Base-by-base conservation (phyloP, 2,888 invertebrate genomes). In the Caenorhabditis sp. region DNA sequence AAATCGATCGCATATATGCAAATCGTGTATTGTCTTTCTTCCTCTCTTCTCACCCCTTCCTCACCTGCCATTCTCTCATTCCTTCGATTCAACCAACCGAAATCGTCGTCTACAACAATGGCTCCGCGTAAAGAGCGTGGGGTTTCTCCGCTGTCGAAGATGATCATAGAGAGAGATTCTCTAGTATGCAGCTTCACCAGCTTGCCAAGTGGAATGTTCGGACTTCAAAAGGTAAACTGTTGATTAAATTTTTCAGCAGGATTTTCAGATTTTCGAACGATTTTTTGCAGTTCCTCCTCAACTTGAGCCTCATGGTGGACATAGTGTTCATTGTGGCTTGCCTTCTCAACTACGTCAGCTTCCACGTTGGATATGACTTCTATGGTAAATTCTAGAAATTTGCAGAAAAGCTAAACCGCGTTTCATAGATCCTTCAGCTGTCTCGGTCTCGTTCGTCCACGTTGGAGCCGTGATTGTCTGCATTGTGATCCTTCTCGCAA, bases 21-120 rank as follows among this genome's bases (percentile, higher is more conserved):
- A 79, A 79, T 79, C 70, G 70, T 64, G 63, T 61, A 79, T 79
- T 79, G 79, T 79, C 79, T 79, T 79, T 59, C 70, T 47, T 59
- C 70, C 19, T 44, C 56, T n/a, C 54, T 28, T 35, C n/a, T 24
- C 68, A 19, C 19, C 54, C 41, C 12, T 41, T 68, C 26, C 58
- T 54, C 64, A 14, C 49, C 38, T 38, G 7, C 38, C 58, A 35
- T 38, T 5, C 66, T 35, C 54, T 77, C 79, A 79, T 79, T 79
- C 56, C 79, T 79, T 47, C 64, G 44, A 63, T 70, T 61, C 24
- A 28, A 28, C 4, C 12, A 47, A 31, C 47, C 19, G 51, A 61
- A 58, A 54, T 26, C 26, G 51, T 19, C 24, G 19, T n/a, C 19
- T 2, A n/a, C 28, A 51, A 31, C 19, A 8, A 79, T 79, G 79